These are phyloP conservation scores for Pelagia noctiluca DNA, from an alignment of 30 jellyfish, hydroid and myxozoan species.

Conservation along the genomic window DNA sequence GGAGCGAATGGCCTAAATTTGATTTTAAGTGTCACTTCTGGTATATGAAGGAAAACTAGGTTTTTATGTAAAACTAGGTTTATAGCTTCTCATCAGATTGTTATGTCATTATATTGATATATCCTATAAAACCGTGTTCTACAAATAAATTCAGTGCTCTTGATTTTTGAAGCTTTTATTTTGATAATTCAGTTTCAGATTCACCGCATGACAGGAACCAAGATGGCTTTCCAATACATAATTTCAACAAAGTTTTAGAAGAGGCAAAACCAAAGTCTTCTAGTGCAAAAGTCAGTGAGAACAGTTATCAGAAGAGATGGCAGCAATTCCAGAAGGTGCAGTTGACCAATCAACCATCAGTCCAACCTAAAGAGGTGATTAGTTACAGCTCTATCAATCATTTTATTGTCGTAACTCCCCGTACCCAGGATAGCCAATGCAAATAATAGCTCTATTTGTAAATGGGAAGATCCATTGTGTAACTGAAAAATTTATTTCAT, in stretches of 20 bases:
- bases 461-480: too few relatives aligned
- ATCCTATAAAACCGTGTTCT: background rate
- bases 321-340: conserved; percentile 75
- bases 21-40: too few relatives aligned
- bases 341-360: conserved; percentile 37
- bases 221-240: conserved; percentile 66
- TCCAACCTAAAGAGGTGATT: conserved; percentile 18
- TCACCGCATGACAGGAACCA: conserved; percentile 17
- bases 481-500: too few relatives aligned
- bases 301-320: conserved; percentile 71
- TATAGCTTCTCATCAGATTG: too few relatives aligned
- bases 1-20: too few relatives aligned
- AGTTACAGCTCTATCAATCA: background rate
- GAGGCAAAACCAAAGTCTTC: conserved; percentile 22
- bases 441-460: too few relatives aligned
- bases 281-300: conserved; percentile 35
- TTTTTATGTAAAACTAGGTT: too few relatives aligned
- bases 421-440: too few relatives aligned
- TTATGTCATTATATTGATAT: too few relatives aligned
- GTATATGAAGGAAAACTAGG: too few relatives aligned
- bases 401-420: too few relatives aligned
- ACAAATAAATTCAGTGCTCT: background rate
- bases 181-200: conserved; percentile 8
- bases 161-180: background rate
- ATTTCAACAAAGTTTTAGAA: conserved; percentile 12